Evolutionary conservation across 1,140 invertebrate species (phyloP), one percentile per base, ranked within the genome.

Genomic region (Archivesica marissinica): DNA sequence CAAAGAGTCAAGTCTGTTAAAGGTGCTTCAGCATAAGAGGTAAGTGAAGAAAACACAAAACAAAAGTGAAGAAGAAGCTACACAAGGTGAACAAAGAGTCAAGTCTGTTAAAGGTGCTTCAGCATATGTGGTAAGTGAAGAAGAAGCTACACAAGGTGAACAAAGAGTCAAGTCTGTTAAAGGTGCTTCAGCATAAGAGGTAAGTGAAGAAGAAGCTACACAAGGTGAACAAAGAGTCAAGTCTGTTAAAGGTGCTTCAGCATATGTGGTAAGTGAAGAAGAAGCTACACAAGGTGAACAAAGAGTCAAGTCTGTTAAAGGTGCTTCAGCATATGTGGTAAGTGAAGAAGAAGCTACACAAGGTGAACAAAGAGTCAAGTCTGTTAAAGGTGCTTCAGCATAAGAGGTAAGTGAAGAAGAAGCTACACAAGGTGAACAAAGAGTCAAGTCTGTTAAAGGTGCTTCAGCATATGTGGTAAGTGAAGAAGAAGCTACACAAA

Each of bases 241-340:
- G 95, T 0, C 94, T 98, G 6, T 92, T 94, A 13, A 94, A 96
- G 86, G 95, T 96, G 81, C 93, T 98, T 54, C 93, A 94, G 78
- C 92, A 95, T 75, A 94, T 96, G 89, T 95, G 95, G 96, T 97
- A 93, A 93, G 81, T 85, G 25, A 28, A 9, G 85, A 9, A 52
- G 20, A 15, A 44, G n/a, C n/a, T n/a, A n/a, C n/a, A n/a, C n/a
- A 94, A 95, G 89, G 94, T 97, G 20, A 93, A 96, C 86, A 90
- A 95, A 0, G 93, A 93, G 15, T 94, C 95, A 79, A 96, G 95
- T 0, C 94, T 98, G 6, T 92, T 94, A 13, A 94, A 96, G 86
- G 95, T 96, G 81, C 93, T 98, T 54, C 93, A 94, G 78, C 92
- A 95, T 75, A 94, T 96, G 89, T 95, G 95, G 96, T 97, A 93